Evolutionary conservation across 2,113 vertebrate genomes (phyloP).

Genomic region (Otocyon megalotis): DNA sequence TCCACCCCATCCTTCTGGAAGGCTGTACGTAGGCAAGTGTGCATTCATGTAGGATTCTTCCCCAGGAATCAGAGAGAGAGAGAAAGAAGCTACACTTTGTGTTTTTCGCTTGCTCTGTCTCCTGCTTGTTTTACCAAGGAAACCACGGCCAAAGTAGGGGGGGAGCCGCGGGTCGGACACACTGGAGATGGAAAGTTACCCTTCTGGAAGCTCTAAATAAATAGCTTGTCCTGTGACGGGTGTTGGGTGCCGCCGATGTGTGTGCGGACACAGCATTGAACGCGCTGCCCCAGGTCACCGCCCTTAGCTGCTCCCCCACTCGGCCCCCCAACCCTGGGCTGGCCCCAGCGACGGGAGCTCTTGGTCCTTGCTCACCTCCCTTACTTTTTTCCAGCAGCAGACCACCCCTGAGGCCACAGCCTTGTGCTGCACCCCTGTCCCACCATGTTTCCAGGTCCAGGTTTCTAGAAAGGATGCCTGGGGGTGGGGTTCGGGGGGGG

Average conservation of each 20-base stretch:
- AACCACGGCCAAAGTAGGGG: not conserved
- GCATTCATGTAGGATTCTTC: not conserved
- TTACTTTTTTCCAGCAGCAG: not conserved
- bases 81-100: not conserved
- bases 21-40: not conserved
- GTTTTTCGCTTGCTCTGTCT: not conserved
- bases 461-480: not conserved
- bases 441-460: not conserved
- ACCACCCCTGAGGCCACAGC: not conserved
- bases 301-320: not conserved
- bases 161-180: not conserved
- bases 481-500: too few relatives aligned
- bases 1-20: not conserved
- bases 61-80: not conserved
- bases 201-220: not conserved
- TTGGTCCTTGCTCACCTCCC: not conserved
- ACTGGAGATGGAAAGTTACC: not conserved
- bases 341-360: not conserved
- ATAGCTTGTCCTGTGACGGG: not conserved
- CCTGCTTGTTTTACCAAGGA: not conserved
- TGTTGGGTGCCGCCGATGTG: not conserved
- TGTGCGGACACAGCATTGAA: not conserved
- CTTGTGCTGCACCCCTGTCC: accelerated
- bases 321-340: not conserved
- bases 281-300: not conserved